phyloP scores from a whole-genome alignment of 2,888 invertebrate genomes.

The Torymus aiolomorphi region DNA sequence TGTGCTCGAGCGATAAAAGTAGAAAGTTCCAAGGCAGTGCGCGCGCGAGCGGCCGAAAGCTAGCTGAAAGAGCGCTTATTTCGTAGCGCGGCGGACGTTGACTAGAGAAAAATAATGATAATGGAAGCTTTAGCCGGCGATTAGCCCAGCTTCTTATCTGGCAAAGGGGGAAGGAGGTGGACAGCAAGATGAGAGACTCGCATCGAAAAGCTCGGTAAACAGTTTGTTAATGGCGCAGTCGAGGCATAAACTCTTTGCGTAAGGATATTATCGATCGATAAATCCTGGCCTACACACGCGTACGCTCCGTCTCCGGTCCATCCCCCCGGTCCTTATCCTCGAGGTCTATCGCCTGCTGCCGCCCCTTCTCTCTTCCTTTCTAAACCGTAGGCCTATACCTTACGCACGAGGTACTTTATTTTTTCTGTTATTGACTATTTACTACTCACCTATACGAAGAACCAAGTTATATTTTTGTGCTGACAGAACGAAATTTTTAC shows the following conservation, averaged over 20 bases:
- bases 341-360: too few relatives aligned
- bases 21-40: constrained; percentile 43
- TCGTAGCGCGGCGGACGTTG: background rate
- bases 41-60: constrained; percentile 46
- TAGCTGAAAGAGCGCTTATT: constrained; percentile 1
- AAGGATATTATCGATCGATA: constrained; percentile 72
- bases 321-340: constrained; percentile 41
- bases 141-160: constrained; percentile 9
- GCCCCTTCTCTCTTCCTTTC: too few relatives aligned
- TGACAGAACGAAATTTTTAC: too few relatives aligned
- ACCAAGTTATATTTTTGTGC: too few relatives aligned
- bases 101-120: constrained; percentile 18
- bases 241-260: constrained; percentile 72
- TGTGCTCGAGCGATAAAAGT: constrained; percentile 24
- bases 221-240: constrained; percentile 68
- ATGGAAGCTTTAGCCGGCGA: background rate
- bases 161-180: too few relatives aligned
- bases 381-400: too few relatives aligned
- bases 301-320: background rate
- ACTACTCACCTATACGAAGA: too few relatives aligned
- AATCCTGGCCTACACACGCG: constrained; percentile 68
- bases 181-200: constrained; percentile 38
- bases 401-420: too few relatives aligned
- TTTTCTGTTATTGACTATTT: too few relatives aligned
- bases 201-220: constrained; percentile 66